Evolutionary conservation across 1,140 invertebrate species (phyloP), one percentile per base, ranked within the genome.

Genomic region (Zaprionus lachaisei): DNA sequence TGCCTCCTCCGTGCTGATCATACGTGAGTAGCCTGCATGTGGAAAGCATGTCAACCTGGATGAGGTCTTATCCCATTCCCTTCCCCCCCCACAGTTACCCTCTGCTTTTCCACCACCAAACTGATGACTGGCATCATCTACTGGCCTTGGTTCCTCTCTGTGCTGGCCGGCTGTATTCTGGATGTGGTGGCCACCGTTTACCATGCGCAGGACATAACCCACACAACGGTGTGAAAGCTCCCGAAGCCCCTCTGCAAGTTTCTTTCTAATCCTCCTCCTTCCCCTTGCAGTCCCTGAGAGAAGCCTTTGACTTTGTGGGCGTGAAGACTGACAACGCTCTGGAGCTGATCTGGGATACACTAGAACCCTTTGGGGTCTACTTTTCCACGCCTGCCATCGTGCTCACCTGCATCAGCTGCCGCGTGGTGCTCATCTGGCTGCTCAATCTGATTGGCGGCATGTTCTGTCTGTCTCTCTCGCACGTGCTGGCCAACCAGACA

Each of bases 91-190:
- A 2, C 62, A 86, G 91, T 80, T 20, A 87, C 91, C 2, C n/a
- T 92, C 22, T 92, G 91, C 62, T 81, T 71, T 28, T 58, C 77
- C 11, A 87, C 90, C 1, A 92, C 91, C n/a, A 91, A 90, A 57
- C 49, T 90, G 5, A 84, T 92, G 9, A 72, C 81, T 5, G 91
- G 83, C 2, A 54, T 70, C 0, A 61, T 86, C 17, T 92, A 92
- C 58, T 92, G 87, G 89, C 91, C 91, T 28, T 92, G 91, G 91
- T 92, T 92, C 31, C 44, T 92, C 14, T 74, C 82, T 12, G 80
- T 92, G 14, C 37, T 92, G 0, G 79, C 67, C 0, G 91, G 91
- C 3, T 54, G 89, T 47, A 66, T 85, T 6, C 55, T 92, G 28
- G 91, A 92, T 56, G 83, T 84, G 55, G 91, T 92, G 24, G 91